Conservation (phyloP, 2,888 invertebrate species). For the Priocnemis perturbator region DNA sequence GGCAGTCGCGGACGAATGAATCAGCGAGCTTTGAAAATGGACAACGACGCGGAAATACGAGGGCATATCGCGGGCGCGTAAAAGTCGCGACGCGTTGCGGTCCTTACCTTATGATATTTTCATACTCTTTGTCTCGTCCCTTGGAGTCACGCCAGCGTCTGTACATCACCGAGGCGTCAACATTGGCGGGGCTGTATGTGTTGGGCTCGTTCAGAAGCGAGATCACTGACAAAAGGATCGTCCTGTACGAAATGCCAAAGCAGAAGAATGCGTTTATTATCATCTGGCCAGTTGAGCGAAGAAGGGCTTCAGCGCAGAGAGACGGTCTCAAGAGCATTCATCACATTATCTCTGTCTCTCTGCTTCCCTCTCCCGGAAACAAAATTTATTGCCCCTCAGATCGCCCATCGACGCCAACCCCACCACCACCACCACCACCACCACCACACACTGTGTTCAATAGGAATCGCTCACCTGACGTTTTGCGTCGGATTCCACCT, state of each 20-base stretch:
- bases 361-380: too few relatives aligned
- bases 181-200: slow-evolving; percentile 99
- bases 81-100: too few relatives aligned
- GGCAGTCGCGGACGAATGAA: too few relatives aligned
- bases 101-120: slow-evolving; percentile 95
- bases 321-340: too few relatives aligned
- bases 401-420: neutral
- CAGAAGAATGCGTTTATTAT: neutral
- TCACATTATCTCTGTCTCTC: too few relatives aligned
- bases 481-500: slow-evolving; percentile 99
- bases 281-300: neutral
- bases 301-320: too few relatives aligned
- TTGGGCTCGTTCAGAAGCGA: slow-evolving; percentile 99
- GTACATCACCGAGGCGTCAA: slow-evolving; percentile 99
- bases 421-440: too few relatives aligned
- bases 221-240: slow-evolving; percentile 97
- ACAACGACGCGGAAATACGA: too few relatives aligned
- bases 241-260: slow-evolving; percentile 77
- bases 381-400: too few relatives aligned
- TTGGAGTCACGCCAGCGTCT: slow-evolving; percentile 98
- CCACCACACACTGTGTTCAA: neutral
- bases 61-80: too few relatives aligned
- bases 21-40: too few relatives aligned
- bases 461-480: slow-evolving; percentile 80
- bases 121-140: slow-evolving; percentile 98